Evolutionary conservation across 2,888 invertebrate species (phyloP).

Genomic region (Cylindroiulus punctatus): DNA sequence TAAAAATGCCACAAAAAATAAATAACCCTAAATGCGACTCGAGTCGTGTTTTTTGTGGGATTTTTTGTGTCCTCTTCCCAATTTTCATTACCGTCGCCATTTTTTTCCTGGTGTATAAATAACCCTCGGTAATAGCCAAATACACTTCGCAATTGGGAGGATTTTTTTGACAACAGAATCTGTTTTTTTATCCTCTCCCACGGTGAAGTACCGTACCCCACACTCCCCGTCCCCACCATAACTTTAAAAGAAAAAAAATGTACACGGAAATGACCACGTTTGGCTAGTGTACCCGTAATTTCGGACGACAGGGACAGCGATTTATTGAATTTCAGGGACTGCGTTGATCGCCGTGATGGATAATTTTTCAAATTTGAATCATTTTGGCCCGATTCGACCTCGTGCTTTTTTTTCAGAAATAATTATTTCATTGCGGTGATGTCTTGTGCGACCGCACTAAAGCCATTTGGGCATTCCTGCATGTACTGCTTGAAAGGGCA

Average conservation of each 20-base stretch:
- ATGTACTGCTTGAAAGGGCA: no score
- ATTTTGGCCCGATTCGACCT: background rate
- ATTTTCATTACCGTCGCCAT: background rate
- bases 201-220: conserved; percentile 39
- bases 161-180: background rate
- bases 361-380: background rate
- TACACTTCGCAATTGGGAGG: conserved; percentile 12
- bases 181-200: background rate
- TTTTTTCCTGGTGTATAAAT: conserved; percentile 28
- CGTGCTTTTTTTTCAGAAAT: background rate
- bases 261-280: conserved; percentile 33
- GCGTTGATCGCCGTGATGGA: background rate
- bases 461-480: no score
- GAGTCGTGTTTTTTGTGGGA: background rate
- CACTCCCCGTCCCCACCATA: background rate
- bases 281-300: conserved; percentile 35
- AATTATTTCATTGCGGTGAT: background rate
- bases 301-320: conserved; percentile 16
- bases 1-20: conserved; percentile 35
- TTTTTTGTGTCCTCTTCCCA: background rate
- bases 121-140: conserved; percentile 30
- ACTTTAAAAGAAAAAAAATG: background rate
- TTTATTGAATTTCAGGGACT: conserved; percentile 11
- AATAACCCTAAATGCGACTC: conserved; percentile 10
- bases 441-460: no score